Evolutionary conservation across 92 coral and sea anemone genomes (phyloP), one percentile per base, ranked within the genome.

Genomic region (Ricordea florida): DNA sequence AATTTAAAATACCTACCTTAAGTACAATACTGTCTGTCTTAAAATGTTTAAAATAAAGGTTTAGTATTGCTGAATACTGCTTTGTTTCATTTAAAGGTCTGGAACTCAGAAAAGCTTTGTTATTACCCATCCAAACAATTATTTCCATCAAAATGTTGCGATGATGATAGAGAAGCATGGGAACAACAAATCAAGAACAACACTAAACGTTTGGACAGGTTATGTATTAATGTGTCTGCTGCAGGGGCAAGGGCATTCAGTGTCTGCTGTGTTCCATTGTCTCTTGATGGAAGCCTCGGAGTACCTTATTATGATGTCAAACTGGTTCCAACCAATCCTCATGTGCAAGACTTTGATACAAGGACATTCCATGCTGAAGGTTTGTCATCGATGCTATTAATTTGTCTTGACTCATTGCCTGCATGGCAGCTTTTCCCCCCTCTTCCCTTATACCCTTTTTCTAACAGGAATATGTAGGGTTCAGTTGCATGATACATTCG

Each of bases 321-420:
- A 21, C 85, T 91, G 3, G 37, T 69, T 24, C 76, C 97, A 10
- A 52, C 83, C 15, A 66, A 66, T 69, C 78, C 86, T 5, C 42
- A 23, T 15, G 57, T 34, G 38, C 31, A 17, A 34, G 31, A 62
- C 40, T 57, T 5, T 14, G 76, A 43, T 29, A 47, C 21, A 17
- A 29, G 37, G 21, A 42, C 66, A 16, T 87, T 91, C 71, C 45
- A 26, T 69, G 93, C 85, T 21, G 88, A 88, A 87, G 97, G 97
- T 91, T 79, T 28, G 37, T 14, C 22, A n/a, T 37, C 44, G 9
- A n/a, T n/a, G n/a, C n/a, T n/a, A n/a, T n/a, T n/a, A n/a, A n/a
- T n/a, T n/a, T n/a, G n/a, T n/a, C n/a, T n/a, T n/a, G n/a, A n/a
- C n/a, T n/a, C n/a, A n/a, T n/a, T n/a, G n/a, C n/a, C n/a, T n/a